Evolutionary conservation across 30 jellyfish, hydroid and myxozoan species (phyloP), one percentile per base, ranked within the genome.

Genomic region (Chrysaora quinquecirrha): DNA sequence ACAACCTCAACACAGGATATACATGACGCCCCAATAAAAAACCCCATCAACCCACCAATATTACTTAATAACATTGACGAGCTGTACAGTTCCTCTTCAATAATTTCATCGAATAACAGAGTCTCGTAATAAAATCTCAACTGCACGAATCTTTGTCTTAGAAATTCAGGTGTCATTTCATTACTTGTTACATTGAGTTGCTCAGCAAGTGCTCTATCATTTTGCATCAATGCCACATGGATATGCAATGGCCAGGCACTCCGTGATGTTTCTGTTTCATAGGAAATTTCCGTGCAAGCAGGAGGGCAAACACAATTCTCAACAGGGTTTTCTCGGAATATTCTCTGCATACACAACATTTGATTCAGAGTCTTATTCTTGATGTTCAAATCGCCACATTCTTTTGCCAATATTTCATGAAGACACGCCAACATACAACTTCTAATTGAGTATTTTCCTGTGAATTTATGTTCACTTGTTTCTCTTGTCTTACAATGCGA

Each of bases 11-110:
- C 90, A 62, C 64, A 31, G 0, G 90, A 60, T 23, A 80, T 48
- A 24, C 64, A 60, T 0, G 90, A 80, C 12, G 82, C 48, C 2
- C 90, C 90, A 21, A 80, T 48, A 22, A 66, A 47, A 3, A 80
- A 74, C 16, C 90, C 90, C 76, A 66, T 66, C 35, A 80, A 64
- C 10, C 90, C 90, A 1, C 90, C 90, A 30, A 80, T 30, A 2
- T 66, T 83, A 50, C 90, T 66, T n/a, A 66, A 23, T 61, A 80
- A 54, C 7, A 34, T 64, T 0, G 48, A 46, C 0, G 52, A 12
- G 18, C 75, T 67, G 38, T 64, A 67, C 82, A 80, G 56, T 56
- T 80, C 90, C 75, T 60, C 83, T 52, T 80, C 90, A 32, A 63
- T 60, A 12, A 29, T 34, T 43, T 48, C 65, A 25, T 56, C 20